Conservation (phyloP, 2,888 invertebrate genomes). For the Drepanosiphum platanoidis region DNA sequence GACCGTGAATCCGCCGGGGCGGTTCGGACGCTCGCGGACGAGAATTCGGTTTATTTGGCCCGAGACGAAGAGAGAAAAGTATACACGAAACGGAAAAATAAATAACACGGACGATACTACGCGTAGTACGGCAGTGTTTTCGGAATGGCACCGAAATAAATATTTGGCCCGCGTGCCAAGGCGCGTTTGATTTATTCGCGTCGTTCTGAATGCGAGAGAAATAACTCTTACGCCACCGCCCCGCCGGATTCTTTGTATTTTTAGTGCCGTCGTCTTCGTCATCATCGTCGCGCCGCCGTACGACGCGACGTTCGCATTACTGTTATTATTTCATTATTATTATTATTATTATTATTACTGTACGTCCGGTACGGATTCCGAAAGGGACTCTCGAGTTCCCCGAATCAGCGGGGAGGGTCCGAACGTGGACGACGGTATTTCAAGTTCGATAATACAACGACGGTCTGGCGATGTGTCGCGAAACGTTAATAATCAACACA, state of each 20-base stretch:
- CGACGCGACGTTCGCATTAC: background rate
- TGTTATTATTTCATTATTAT: background rate
- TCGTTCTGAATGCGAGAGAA: background rate
- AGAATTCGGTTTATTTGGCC: background rate
- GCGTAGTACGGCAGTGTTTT: background rate
- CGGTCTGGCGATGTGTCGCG: no score
- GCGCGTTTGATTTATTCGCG: constrained; percentile 26
- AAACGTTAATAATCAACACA: no score
- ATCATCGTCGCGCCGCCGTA: background rate
- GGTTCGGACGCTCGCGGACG: background rate
- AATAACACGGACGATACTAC: background rate
- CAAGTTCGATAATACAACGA: no score
- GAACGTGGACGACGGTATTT: no score
- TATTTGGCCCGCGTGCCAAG: constrained; percentile 46
- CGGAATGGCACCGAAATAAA: constrained; percentile 48
- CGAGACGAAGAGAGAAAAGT: background rate
- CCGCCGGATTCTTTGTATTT: constrained; percentile 19
- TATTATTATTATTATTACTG: background rate
- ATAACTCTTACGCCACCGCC: background rate
- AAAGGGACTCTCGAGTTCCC: no score
- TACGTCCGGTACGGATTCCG: background rate
- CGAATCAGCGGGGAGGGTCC: no score
- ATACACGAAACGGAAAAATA: background rate
- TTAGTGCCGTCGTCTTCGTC: background rate
- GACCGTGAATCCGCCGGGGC: background rate